These are phyloP conservation scores for Idaea dimidiata DNA, from an alignment of 2,888 invertebrate genomes.

Conservation along the genomic window DNA sequence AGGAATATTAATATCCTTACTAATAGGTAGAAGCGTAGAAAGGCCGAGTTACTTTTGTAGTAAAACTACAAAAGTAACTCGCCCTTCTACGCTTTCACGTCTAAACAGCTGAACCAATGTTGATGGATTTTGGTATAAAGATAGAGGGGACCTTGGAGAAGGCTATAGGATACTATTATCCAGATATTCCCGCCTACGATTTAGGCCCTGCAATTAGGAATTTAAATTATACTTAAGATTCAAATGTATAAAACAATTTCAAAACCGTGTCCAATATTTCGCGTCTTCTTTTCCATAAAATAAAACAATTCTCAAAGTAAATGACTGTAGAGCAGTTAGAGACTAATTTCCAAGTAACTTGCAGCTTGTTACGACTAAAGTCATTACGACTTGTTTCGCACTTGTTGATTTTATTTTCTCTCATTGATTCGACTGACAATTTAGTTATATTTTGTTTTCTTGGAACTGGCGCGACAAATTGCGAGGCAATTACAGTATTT, in stretches of 20 bases:
- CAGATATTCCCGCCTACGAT: no score
- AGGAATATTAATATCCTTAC: background rate
- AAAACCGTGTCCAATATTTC: background rate
- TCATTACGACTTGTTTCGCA: slow-evolving; percentile 48
- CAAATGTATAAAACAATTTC: background rate
- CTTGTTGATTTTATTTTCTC: slow-evolving; percentile 50
- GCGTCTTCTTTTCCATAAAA: background rate
- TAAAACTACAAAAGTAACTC: no score
- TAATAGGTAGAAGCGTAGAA: no score
- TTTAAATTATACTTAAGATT: no score
- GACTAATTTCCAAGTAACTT: slow-evolving; percentile 39
- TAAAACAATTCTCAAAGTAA: background rate
- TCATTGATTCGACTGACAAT: slow-evolving; percentile 32
- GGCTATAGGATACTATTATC: no score
- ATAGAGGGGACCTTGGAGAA: no score
- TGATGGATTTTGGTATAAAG: no score
- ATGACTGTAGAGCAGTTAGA: slow-evolving; percentile 20
- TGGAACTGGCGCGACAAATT: slow-evolving; percentile 17
- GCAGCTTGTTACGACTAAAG: slow-evolving; percentile 37
- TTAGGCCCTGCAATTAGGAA: no score
- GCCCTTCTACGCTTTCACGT: no score
- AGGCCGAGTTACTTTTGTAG: no score
- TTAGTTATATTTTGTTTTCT: slow-evolving; percentile 33
- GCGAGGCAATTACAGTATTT: slow-evolving; percentile 4
- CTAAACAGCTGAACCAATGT: no score